These are phyloP conservation scores for Dascyllus trimaculatus DNA, from an alignment of 2,113 vertebrate genomes.

Conservation along the genomic window DNA sequence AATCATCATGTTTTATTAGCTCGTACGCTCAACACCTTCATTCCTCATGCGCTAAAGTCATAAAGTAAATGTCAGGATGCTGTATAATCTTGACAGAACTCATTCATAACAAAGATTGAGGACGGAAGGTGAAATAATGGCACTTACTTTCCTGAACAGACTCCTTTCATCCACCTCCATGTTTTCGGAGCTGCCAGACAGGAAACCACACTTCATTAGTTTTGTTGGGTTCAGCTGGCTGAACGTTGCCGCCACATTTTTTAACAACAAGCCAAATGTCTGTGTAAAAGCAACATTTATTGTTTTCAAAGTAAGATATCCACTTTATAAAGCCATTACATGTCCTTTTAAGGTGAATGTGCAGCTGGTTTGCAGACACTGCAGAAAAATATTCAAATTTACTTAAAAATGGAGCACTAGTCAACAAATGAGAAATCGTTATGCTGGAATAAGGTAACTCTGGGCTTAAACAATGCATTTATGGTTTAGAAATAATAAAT, in stretches of 20 bases:
- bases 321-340: not conserved
- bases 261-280: not conserved
- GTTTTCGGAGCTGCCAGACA: constrained; percentile 70
- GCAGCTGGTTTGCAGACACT: too few relatives aligned
- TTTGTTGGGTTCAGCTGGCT: not conserved
- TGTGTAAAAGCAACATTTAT: not conserved
- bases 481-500: too few relatives aligned
- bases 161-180: constrained; percentile 72
- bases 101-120: not conserved
- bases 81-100: not conserved
- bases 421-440: too few relatives aligned
- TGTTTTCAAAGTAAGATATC: not conserved
- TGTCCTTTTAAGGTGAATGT: not conserved
- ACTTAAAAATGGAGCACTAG: too few relatives aligned
- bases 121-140: not conserved
- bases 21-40: not conserved
- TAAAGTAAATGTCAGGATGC: not conserved
- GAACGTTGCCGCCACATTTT: constrained; percentile 1
- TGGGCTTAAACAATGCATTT: too few relatives aligned
- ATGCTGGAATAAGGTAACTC: too few relatives aligned
- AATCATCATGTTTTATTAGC: constrained; percentile 19
- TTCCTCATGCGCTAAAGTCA: not conserved
- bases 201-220: constrained; percentile 44
- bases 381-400: too few relatives aligned
- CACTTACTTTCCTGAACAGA: constrained; percentile 78